These are phyloP conservation scores for Hypocryptadius cinnamomeus DNA, from an alignment of 2,113 vertebrate species.

Conservation along the genomic window DNA sequence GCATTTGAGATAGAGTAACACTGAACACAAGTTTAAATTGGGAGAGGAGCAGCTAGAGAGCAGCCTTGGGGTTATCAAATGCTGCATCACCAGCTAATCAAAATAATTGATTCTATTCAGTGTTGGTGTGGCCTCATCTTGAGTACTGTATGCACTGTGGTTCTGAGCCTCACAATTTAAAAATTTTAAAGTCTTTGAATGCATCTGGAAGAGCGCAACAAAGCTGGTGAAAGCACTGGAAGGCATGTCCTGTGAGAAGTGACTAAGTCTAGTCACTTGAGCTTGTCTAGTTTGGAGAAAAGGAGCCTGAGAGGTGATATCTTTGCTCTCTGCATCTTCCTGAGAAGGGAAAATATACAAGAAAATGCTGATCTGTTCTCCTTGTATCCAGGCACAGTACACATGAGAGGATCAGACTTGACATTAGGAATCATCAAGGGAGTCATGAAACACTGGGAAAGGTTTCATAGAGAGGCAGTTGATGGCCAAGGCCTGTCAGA, in stretches of 20 bases:
- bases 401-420: not conserved
- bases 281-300: not conserved
- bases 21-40: not conserved
- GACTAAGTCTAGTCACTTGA: not conserved
- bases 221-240: not conserved
- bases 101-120: not conserved
- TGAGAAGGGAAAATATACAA: not conserved
- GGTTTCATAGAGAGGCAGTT: rapidly evolving
- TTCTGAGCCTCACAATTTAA: not conserved
- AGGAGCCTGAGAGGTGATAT: not conserved
- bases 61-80: not conserved
- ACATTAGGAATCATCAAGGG: not conserved
- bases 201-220: not conserved
- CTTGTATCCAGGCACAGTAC: rapidly evolving
- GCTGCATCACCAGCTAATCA: not conserved
- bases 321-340: not conserved
- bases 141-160: not conserved
- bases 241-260: not conserved
- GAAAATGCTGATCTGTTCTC: not conserved
- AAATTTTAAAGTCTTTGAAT: not conserved
- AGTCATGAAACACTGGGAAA: not conserved
- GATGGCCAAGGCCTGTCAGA: not conserved
- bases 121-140: rapidly evolving
- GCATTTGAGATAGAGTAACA: not conserved
- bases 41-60: not conserved